Evolutionary conservation across 2,797 vertebrate species (phyloP).

Genomic region (Arnoldichthys spilopterus): DNA sequence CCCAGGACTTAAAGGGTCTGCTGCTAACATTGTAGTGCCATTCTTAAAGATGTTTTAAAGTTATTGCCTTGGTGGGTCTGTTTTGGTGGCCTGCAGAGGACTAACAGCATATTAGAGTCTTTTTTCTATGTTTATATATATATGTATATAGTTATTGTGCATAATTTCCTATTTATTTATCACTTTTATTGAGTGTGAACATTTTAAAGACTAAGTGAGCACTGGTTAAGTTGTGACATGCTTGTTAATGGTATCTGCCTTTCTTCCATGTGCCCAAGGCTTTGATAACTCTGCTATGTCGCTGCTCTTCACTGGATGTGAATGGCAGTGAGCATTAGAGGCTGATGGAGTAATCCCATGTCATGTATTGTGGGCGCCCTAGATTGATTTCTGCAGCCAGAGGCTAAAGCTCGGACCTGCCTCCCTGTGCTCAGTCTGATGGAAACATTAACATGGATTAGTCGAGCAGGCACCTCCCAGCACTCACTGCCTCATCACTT

Average conservation of each 20-base stretch:
- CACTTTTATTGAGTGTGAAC: not conserved
- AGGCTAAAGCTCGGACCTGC: slow-evolving; percentile 37
- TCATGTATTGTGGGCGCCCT: slow-evolving; percentile 41
- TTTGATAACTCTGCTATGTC: slow-evolving; percentile 5
- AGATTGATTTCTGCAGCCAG: slow-evolving; percentile 37
- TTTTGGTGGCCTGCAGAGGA: too few relatives aligned
- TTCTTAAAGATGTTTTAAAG: too few relatives aligned
- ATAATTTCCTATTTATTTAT: too few relatives aligned
- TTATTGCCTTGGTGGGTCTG: too few relatives aligned
- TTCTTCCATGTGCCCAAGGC: not conserved
- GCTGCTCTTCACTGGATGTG: not conserved
- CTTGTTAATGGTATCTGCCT: not conserved
- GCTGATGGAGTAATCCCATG: slow-evolving; percentile 13
- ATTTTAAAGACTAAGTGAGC: not conserved
- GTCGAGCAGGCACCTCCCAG: slow-evolving; percentile 30
- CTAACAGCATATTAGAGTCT: too few relatives aligned
- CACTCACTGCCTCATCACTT: slow-evolving; percentile 17
- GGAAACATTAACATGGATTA: slow-evolving; percentile 56
- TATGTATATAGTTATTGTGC: too few relatives aligned
- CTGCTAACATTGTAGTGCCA: too few relatives aligned
- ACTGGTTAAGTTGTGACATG: not conserved
- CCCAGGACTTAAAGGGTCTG: too few relatives aligned
- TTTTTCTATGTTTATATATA: too few relatives aligned
- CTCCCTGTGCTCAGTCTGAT: slow-evolving; percentile 36
- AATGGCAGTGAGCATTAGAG: slow-evolving; percentile 4